Conservation (phyloP, 2,797 vertebrate species). For the Poeciliopsis presidionis region DNA sequence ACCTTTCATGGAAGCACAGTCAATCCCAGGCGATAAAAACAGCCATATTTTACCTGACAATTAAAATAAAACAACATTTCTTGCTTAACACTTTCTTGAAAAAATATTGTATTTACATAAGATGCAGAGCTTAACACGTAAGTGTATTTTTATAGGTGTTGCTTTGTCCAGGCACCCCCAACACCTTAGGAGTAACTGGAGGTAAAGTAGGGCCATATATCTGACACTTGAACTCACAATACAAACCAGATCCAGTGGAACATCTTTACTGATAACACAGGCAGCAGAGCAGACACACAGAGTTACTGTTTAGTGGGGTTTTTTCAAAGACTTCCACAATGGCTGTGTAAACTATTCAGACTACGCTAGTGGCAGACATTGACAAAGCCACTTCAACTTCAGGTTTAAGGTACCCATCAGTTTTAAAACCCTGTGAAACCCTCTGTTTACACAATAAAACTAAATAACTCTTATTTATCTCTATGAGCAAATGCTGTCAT, state of each 20-base stretch:
- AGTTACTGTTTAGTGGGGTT: slow-evolving; percentile 65
- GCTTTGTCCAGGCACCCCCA: slow-evolving; percentile 56
- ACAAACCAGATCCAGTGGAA: slow-evolving; percentile 70
- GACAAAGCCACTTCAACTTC: slow-evolving; percentile 71
- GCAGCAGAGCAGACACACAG: slow-evolving; percentile 52
- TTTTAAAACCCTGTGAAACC: slow-evolving; percentile 53
- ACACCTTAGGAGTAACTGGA: slow-evolving; percentile 51
- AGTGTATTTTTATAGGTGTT: slow-evolving; percentile 24
- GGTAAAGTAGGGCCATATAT: slow-evolving; percentile 65
- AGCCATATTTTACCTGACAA: neutral
- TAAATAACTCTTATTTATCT: slow-evolving; percentile 66
- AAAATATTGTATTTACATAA: neutral
- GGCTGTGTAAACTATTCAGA: slow-evolving; percentile 45
- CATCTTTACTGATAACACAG: slow-evolving; percentile 73
- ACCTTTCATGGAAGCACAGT: slow-evolving; percentile 29
- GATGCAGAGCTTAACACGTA: neutral
- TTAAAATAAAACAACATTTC: neutral
- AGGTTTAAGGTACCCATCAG: slow-evolving; percentile 57
- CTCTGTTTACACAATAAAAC: slow-evolving; percentile 64
- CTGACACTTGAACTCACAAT: slow-evolving; percentile 57
- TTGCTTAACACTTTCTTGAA: neutral
- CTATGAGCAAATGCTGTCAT: slow-evolving; percentile 51
- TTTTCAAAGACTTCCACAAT: slow-evolving; percentile 49
- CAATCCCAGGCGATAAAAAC: neutral
- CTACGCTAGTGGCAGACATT: slow-evolving; percentile 59